Base-by-base conservation (phyloP, 2,797 vertebrate species). In the Paguma larvata region DNA sequence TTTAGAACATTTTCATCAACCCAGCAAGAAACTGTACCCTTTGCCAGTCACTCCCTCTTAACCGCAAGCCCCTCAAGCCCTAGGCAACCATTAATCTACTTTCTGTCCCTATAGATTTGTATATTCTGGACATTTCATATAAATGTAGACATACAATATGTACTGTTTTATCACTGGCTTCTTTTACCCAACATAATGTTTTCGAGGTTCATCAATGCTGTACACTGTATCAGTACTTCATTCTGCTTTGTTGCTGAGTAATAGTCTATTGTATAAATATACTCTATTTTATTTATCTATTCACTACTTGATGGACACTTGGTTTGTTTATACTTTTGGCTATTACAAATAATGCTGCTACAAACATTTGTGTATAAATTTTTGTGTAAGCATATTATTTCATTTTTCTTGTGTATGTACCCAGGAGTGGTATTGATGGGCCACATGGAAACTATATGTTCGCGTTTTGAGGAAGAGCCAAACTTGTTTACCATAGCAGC, bases 1-100 rank as follows among this genome's bases (percentile, higher is more conserved):
- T 95, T 78, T 86, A 80, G 44, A 73, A 82, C 18, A 95, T 68
- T 65, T 95, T 63, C 65, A 70, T 84, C 32, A 16, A 56, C 21
- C 23, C 34, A 41, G 53, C 65, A 72, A 62, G 68, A 73, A 91
- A 41, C 13, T 16, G 8, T 73, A 30, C 4, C 34, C 6, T 73
- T 70, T 73, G 46, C 19, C 34, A 56, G 34, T 67, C 30, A 82
- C 30, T 41, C 27, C 16, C 15, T 82, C 73, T 38, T 27, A 87
- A 14, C 6, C 2, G 25, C 23, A 65, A 77, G 11, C 2, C 14
- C 21, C 51, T 51, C 5, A 68, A 77, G 7, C 3, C 13, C 32
- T 77, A 75, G 34, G 51, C 56, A 59, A 59, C 56, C 56, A 59
- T 59, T 59, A 59, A 59, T 59, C 56, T 59, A 59, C 56, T 59